Conservation (phyloP, 2,888 invertebrate genomes). For the Drosophila niveifrons region DNA sequence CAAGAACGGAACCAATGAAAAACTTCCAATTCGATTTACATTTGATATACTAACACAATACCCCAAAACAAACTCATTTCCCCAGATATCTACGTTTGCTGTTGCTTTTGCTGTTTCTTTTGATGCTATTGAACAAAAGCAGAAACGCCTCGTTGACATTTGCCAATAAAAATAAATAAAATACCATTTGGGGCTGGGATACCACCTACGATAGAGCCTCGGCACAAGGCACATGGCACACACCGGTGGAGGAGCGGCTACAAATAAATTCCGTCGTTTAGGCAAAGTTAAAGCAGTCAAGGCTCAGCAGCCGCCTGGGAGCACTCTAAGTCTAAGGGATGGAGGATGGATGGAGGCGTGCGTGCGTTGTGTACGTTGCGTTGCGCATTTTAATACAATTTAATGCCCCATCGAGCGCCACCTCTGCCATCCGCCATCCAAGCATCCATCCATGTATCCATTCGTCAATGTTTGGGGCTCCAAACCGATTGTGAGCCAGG, state of each 20-base stretch:
- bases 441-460: slow-evolving; percentile 17
- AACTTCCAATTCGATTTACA: slow-evolving; percentile 64
- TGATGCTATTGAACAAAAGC: slow-evolving; percentile 55
- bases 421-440: slow-evolving; percentile 45
- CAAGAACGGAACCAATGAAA: slow-evolving; percentile 51
- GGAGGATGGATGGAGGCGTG: slow-evolving; percentile 10
- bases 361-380: slow-evolving; percentile 66
- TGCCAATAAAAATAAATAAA: slow-evolving; percentile 81
- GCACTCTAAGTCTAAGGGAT: slow-evolving; percentile 49
- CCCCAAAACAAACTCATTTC: slow-evolving; percentile 32
- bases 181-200: slow-evolving; percentile 62
- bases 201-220: slow-evolving; percentile 45
- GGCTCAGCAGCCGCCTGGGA: slow-evolving; percentile 62
- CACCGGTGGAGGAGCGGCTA: slow-evolving; percentile 56
- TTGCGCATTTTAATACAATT: slow-evolving; percentile 80
- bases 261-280: slow-evolving; percentile 77
- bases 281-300: slow-evolving; percentile 51
- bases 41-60: slow-evolving; percentile 44
- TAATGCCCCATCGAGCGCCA: slow-evolving; percentile 78
- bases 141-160: slow-evolving; percentile 77
- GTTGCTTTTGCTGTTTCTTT: background rate
- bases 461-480: slow-evolving; percentile 2
- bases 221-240: slow-evolving; percentile 13
- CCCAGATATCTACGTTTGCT: slow-evolving; percentile 21
- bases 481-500: slow-evolving; percentile 13